A percentile compares a stretch with the other conserved stretches of the same genome.
phyloP scores from a whole-genome alignment of 2,797 vertebrate genomes.

The Echeneis naucrates region DNA sequence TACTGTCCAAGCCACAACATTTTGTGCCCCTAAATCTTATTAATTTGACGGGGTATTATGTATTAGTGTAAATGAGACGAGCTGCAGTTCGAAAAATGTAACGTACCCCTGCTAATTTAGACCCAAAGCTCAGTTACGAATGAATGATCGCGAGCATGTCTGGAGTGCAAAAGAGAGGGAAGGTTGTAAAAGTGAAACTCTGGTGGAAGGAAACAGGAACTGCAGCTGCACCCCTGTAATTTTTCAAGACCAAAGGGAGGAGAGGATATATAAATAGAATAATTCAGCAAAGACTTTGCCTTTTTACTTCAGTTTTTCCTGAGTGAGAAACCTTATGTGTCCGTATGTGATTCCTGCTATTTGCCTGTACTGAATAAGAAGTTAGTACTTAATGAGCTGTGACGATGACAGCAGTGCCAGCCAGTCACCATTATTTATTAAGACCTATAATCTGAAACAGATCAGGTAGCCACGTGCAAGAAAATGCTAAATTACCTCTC shows the following conservation, averaged over 20 bases:
- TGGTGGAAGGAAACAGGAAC: neutral
- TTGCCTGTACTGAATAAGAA: neutral
- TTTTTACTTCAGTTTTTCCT: neutral
- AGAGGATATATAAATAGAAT: neutral
- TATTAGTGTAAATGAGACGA: slow-evolving; percentile 25
- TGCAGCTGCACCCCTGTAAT: slow-evolving; percentile 5
- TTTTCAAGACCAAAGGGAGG: neutral
- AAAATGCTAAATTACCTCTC: neutral
- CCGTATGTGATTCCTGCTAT: neutral
- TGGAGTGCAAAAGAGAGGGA: neutral
- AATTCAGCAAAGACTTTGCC: slow-evolving; percentile 1
- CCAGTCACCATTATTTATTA: no score
- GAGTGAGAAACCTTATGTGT: slow-evolving; percentile 7
- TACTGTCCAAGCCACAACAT: neutral
- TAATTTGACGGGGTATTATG: slow-evolving; percentile 16
- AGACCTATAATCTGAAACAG: neutral
- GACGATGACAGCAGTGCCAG: no score
- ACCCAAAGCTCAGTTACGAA: slow-evolving; percentile 20
- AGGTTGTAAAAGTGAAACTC: slow-evolving; percentile 13
- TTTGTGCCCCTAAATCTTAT: slow-evolving; percentile 8
- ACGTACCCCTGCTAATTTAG: slow-evolving; percentile 17
- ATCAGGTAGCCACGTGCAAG: neutral
- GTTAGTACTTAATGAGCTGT: no score
- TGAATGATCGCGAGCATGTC: slow-evolving; percentile 12
- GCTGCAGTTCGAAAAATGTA: slow-evolving; percentile 28